Percentiles rank a stretch among this genome's conserved stretches.
These are phyloP conservation scores for Crenichthys baileyi DNA, from an alignment of 2,797 vertebrate genomes.

Conservation along the genomic window DNA sequence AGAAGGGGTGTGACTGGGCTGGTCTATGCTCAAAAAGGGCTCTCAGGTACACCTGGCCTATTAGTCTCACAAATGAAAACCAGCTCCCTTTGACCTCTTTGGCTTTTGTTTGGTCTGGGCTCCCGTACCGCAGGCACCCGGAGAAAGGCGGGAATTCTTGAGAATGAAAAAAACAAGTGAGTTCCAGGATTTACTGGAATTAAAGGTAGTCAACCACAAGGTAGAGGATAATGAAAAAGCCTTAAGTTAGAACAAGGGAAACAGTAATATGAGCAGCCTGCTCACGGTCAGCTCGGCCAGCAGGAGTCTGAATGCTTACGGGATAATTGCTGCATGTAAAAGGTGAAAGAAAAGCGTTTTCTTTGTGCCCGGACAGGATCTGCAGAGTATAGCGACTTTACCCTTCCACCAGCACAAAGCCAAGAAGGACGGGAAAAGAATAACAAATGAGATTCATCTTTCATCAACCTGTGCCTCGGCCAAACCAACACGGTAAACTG, in stretches of 20 bases:
- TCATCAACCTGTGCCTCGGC: constrained; percentile 34
- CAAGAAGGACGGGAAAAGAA: constrained; percentile 58
- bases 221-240: constrained; percentile 43
- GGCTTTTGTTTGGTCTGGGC: constrained; percentile 64
- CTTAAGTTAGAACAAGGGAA: constrained; percentile 36
- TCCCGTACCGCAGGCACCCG: constrained; percentile 26
- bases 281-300: constrained; percentile 39
- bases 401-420: constrained; percentile 34
- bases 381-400: constrained; percentile 27
- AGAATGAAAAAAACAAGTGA: constrained; percentile 18
- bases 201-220: constrained; percentile 31
- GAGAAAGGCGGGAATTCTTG: constrained; percentile 30
- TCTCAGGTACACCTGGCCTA: constrained; percentile 75
- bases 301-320: constrained; percentile 26
- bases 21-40: constrained; percentile 35
- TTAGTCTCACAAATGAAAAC: constrained; percentile 74
- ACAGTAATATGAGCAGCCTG: constrained; percentile 45
- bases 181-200: constrained; percentile 48
- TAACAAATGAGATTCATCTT: constrained; percentile 46
- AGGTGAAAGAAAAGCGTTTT: constrained; percentile 52
- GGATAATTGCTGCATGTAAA: constrained; percentile 50
- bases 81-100: constrained; percentile 73
- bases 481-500: constrained; percentile 36
- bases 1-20: constrained; percentile 53
- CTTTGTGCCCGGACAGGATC: constrained; percentile 32